Base-by-base conservation (phyloP, 1,140 invertebrate species). In the Propsilocerus akamusi region DNA sequence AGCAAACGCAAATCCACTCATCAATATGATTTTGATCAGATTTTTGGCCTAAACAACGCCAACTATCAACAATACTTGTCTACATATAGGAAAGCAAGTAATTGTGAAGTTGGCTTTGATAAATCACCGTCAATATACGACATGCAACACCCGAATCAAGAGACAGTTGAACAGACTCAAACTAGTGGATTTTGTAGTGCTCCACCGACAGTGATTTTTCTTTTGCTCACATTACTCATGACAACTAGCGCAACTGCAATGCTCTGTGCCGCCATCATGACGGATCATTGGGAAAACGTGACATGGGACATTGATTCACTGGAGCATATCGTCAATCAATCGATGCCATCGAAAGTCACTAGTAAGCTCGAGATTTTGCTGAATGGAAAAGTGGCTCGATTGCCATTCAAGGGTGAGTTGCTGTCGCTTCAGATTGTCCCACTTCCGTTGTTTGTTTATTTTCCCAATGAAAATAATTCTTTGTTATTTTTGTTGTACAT, bases 221-320 rank as follows among this genome's bases (percentile, higher is more conserved):
- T 65, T 0, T 65, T 65, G 14, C 54, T 65, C 12, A 65, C 63
- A 5, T 54, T 65, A 20, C 53, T 65, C 8, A 62, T 77, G 53
- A 78, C 77, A 8, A 69, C 69, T 3, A 69, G 72, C 50, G 78
- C 81, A 2, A 85, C 83, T n/a, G 77, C 75, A 6, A 77, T 87
- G 72, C 65, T 90, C 14, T 85, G 81, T 55, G 75, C 75, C 2
- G 81, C 84, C 26, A 83, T 88, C 54, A 83, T 87, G 77, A 86
- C 84, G 22, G 82, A 87, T 57, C 81, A 87, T 59, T 89, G 85
- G 86, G 86, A 90, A 61, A 75, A 82, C 57, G 76, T 89, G 26
- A 72, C 69, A 25, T 88, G 85, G 82, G 76, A 86, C 60, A 72
- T 69, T 30, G 61, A 67, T 4, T 70, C 69, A 17, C 61, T 80